A percentile compares a stretch with the other conserved stretches of the same genome.
Evolutionary conservation across 1,140 invertebrate genomes (phyloP).

Genomic region (Coelopa frigida): DNA sequence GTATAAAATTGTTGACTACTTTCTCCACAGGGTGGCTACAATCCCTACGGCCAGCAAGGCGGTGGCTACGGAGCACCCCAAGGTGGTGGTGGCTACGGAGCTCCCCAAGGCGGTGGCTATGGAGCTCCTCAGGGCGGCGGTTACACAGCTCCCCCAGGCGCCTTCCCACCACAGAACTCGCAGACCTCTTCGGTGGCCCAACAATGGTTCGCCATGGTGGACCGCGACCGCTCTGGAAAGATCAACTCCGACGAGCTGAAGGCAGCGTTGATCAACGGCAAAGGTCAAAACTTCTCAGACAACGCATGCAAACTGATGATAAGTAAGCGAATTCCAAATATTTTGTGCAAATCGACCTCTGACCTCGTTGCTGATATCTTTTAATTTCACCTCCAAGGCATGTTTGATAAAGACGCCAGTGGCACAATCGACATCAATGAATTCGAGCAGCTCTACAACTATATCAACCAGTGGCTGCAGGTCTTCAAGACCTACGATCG

Average conservation of each 20-base stretch:
- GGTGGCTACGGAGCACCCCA: constrained; percentile 25
- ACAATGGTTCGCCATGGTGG: constrained; percentile 77
- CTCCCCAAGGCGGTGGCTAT: constrained; percentile 29
- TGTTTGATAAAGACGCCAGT: constrained; percentile 80
- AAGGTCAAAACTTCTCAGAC: constrained; percentile 78
- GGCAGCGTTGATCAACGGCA: constrained; percentile 74
- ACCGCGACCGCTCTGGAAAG: constrained; percentile 72
- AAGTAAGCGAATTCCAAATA: constrained; percentile 49
- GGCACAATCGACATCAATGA: constrained; percentile 83
- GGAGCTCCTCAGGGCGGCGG: not conserved
- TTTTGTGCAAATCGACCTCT: too few relatives aligned
- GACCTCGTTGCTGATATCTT: not conserved
- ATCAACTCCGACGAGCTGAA: constrained; percentile 74
- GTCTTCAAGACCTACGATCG: constrained; percentile 77
- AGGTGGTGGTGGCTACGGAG: constrained; percentile 26
- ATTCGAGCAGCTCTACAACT: constrained; percentile 81
- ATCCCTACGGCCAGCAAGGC: constrained; percentile 26
- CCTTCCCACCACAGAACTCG: constrained; percentile 37
- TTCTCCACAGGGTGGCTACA: constrained; percentile 23
- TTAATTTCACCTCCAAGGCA: constrained; percentile 50
- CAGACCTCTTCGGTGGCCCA: constrained; percentile 58
- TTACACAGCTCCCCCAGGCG: constrained; percentile 32
- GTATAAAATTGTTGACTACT: not conserved
- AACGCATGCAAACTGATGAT: constrained; percentile 85
- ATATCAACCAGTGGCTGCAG: constrained; percentile 80